Base-by-base conservation (phyloP, 2,113 vertebrate genomes). In the Puntigrus tetrazona region DNA sequence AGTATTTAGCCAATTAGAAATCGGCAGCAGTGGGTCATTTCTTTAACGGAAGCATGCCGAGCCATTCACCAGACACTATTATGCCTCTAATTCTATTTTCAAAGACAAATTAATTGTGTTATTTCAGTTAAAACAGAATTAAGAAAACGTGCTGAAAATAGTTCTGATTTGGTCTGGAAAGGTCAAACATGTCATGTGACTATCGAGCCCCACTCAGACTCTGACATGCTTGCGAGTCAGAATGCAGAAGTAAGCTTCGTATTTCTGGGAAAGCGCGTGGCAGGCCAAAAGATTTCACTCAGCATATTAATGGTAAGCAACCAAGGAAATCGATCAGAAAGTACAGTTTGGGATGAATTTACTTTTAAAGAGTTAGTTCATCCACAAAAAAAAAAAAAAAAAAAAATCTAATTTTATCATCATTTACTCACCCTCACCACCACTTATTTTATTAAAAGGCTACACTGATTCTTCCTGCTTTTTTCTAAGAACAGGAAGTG, bases 1-100 rank as follows among this genome's bases (percentile, higher is more conserved):
- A 84, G 86, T 78, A 57, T 77, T 82, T 63, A 70, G 80, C 73
- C 86, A 87, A 82, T 65, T 63, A 63, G 86, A 77, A 86, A 57
- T 84, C 50, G 34, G n/a, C 27, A 73, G 76, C 84, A 75, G 70
- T 25, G 67, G 86, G 38, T 27, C n/a, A 61, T 47, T 78, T 74
- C 78, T 85, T 63, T 45, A 36, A 50, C 63, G 69, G 29, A 85
- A 85, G 77, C 80, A 82, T 82, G 80, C 45, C 43, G 80, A 85
- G 65, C 41, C 65, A 63, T 45, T 29, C 50, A 82, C 59, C 83
- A 47, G 70, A 65, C 63, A 70, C 79, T 7, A 8, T 41, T 50
- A 20, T 25, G 79, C 20, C 27, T 69, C 27, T 5, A 63, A 29
- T 45, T 29, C 1, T 22, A 52, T 13, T 57, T 76, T 16, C 9